Evolutionary conservation across 2,888 invertebrate genomes (phyloP).

Genomic region (Coelopa pilipes): DNA sequence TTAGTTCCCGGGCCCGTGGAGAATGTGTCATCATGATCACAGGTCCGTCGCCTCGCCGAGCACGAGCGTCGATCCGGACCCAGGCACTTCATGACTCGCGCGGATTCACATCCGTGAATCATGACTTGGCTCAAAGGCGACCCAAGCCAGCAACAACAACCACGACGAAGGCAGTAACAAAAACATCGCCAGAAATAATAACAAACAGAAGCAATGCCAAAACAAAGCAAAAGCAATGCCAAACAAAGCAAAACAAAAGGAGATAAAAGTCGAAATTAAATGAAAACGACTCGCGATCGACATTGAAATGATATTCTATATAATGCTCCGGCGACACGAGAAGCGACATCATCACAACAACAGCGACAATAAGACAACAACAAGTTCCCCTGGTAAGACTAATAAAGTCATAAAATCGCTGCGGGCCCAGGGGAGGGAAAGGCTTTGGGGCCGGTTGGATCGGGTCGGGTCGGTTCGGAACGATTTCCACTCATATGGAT

Average conservation of each 20-base stretch:
- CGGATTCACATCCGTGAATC: conserved; percentile 28
- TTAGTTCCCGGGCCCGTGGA: neutral
- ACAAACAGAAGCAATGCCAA: conserved; percentile 8
- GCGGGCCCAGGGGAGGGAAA: conserved; percentile 9
- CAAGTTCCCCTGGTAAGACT: neutral
- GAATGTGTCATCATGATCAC: conserved; percentile 1
- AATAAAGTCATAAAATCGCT: conserved; percentile 36
- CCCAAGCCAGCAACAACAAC: conserved; percentile 10
- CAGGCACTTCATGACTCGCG: conserved; percentile 15
- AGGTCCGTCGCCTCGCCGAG: neutral
- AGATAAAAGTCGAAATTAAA: conserved; percentile 14
- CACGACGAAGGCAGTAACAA: neutral
- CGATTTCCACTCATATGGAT: conserved; percentile 27
- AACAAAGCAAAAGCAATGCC: neutral
- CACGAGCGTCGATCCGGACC: neutral
- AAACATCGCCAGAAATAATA: neutral
- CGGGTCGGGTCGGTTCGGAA: neutral
- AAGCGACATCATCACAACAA: too few species aligned
- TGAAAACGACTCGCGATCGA: conserved; percentile 2
- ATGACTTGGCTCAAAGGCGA: conserved; percentile 28
- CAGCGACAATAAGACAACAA: conserved; percentile 10
- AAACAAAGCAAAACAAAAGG: neutral
- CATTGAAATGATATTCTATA: conserved; percentile 1
- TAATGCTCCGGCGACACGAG: neutral
- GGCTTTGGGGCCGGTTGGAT: conserved; percentile 16